Base-by-base conservation (phyloP, 2,113 vertebrate species). In the Coptodon rendalli region DNA sequence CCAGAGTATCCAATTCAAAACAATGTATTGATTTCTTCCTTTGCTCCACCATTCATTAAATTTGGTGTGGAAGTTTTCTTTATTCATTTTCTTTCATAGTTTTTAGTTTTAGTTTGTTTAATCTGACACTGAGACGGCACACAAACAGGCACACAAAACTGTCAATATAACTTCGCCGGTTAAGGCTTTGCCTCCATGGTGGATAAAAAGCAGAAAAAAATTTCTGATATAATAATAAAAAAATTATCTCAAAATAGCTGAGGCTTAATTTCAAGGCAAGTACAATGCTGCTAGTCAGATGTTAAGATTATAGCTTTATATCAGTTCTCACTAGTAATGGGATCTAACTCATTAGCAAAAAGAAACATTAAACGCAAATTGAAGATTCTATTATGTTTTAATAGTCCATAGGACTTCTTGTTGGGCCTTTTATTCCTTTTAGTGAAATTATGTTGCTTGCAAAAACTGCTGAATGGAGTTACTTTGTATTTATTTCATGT, bases 401-500 rank as follows among this genome's bases (percentile, higher is more conserved):
- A 22, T 24, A 59, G 52, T 24, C 29, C 68, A 6, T 27, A 81
- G 29, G 10, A 63, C 45, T 79, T 78, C 17, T 52, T 86, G 8
- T 76, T 71, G 82, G 85, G 22, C 19, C 22, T 86, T 31, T 27
- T 57, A 38, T 83, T 85, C 43, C 43, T 88, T 43, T 83, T 61
- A 61, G n/a, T 88, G 22, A 82, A 83, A 81, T 81, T 6, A 68
- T 81, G 89, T 34, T 90, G 31, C 82, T 89, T 84, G 38, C 80
- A 85, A 84, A 84, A 53, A 80, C 53, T 40, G 24, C 36, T 59
- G 36, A 63, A 81, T 71, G 79, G 54, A 90, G 34, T 91, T 79
- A 88, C 50, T 29, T 54, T 52, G 54, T 84, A 85, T 88, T 86
- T 91, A 87, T 80, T 85, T 90, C 40, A 59, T 57, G 56, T 76